Evolutionary conservation across 2,888 invertebrate species (phyloP).

Genomic region (Gari tellinella): DNA sequence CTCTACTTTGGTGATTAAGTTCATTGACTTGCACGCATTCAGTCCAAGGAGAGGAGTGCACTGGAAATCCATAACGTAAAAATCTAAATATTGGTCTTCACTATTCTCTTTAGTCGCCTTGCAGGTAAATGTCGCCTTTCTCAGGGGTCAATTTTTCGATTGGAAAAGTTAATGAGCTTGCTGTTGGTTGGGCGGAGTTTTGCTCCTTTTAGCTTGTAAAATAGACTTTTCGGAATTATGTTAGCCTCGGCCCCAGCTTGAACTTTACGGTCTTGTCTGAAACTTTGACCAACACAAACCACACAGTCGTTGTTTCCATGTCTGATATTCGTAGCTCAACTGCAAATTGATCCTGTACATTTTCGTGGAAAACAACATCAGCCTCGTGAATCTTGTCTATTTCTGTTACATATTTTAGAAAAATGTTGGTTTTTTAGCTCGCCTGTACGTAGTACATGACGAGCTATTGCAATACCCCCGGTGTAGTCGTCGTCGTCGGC

Average conservation of each 20-base stretch:
- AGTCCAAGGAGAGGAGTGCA: constrained; percentile 1
- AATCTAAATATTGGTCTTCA: background rate
- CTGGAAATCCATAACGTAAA: constrained; percentile 6
- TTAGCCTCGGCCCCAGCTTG: constrained; percentile 48
- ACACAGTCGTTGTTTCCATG: constrained; percentile 2
- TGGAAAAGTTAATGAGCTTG: constrained; percentile 8
- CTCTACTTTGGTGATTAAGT: constrained; percentile 1
- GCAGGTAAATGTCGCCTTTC: background rate
- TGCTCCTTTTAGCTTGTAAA: constrained; percentile 4
- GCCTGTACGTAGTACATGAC: too few relatives aligned
- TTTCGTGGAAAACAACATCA: background rate
- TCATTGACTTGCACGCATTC: background rate
- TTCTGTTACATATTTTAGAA: background rate
- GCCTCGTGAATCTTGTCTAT: constrained; percentile 1
- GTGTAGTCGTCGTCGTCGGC: too few relatives aligned
- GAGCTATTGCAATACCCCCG: too few relatives aligned
- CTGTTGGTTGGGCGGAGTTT: constrained; percentile 10
- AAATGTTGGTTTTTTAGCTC: constrained; percentile 36
- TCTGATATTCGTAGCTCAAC: constrained; percentile 7
- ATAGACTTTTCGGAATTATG: constrained; percentile 22
- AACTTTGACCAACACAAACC: constrained; percentile 22
- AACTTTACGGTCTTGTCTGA: constrained; percentile 25
- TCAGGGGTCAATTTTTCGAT: too few relatives aligned
- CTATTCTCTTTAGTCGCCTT: background rate
- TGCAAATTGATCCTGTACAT: background rate